Base-by-base conservation (phyloP, 2,888 invertebrate genomes). In the Pseudococcus jackbeardsleyi region DNA sequence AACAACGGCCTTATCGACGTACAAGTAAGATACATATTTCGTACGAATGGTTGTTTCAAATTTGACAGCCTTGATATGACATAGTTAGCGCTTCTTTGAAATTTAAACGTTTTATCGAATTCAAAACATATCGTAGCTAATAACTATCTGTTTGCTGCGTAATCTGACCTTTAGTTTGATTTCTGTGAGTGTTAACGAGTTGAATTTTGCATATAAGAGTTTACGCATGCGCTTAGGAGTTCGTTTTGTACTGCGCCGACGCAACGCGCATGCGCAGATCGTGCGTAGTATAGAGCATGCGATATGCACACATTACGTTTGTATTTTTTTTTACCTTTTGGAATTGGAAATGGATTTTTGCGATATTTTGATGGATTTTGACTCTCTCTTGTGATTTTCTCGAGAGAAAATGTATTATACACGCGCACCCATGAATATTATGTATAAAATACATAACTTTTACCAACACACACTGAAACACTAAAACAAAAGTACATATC, bases 1-100 rank as follows among this genome's bases (percentile, higher is more conserved):
- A 88, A 88, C n/a, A 64, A 85, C 64, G 84, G 88, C 46, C 22
- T 88, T 22, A 26, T 72, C 48, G 84, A 85, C 39, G 88, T 33
- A 39, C 85, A 85, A 84, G 84, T 88, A 77, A 85, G 84, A 82
- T 79, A 33, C 39, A 4, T 59, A 59, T 64, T 64, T 26, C 79
- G 46, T 54, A 33, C 2, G 12, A 59, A 15, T 26, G 17, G 48
- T 87, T 72, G 22, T 72, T 79, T 33, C 26, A 3, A 33, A 33
- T 33, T 26, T 64, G 19, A 15, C 50, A 19, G 33, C 59, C 33
- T 59, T 88, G 15, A 50, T 15, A 50, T 50, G 50, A 50, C 50
- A 0, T 50, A 50, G 22, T 39, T 50, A 33, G 88, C 50, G 19
- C 54, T 22, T 54, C 17, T 54, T 39, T n/a, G 3, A 5, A 42